phyloP scores from a whole-genome alignment of 1,140 invertebrate species.

The Odontomachus brunneus region DNA sequence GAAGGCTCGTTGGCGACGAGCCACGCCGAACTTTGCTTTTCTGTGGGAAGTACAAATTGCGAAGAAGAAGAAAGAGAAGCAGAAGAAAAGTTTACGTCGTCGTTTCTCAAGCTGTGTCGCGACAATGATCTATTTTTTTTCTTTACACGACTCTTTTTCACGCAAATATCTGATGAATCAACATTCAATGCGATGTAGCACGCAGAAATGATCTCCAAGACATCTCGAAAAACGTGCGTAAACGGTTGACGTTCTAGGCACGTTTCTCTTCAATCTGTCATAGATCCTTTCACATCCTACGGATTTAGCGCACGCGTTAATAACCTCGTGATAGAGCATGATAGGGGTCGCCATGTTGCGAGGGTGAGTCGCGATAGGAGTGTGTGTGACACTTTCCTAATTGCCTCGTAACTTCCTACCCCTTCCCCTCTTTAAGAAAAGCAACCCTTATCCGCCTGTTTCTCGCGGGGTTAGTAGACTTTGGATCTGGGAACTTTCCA shows the following conservation, averaged over 20 bases:
- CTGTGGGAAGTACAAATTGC: conserved; percentile 39
- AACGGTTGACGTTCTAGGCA: conserved; percentile 20
- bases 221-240: not conserved
- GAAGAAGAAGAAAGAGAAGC: conserved; percentile 30
- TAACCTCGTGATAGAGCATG: conserved; percentile 73
- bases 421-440: conserved; percentile 71
- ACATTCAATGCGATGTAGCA: not conserved
- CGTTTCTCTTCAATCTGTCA: conserved; percentile 39
- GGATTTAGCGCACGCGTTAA: conserved; percentile 70
- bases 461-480: conserved; percentile 48
- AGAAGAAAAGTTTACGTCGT: conserved; percentile 18
- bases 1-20: conserved; percentile 77
- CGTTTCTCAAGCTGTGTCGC: conserved; percentile 35
- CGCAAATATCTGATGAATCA: not conserved
- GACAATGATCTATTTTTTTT: not conserved
- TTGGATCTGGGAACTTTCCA: conserved; percentile 49
- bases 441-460: conserved; percentile 65
- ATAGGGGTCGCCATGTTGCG: conserved; percentile 69
- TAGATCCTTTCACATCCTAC: conserved; percentile 61
- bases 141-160: not conserved
- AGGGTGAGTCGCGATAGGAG: conserved; percentile 74
- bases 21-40: conserved; percentile 48
- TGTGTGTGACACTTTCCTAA: conserved; percentile 78
- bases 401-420: conserved; percentile 72
- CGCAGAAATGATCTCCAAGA: not conserved